Base-by-base conservation (phyloP, 2,797 vertebrate species). In the Typhlichthys subterraneus region DNA sequence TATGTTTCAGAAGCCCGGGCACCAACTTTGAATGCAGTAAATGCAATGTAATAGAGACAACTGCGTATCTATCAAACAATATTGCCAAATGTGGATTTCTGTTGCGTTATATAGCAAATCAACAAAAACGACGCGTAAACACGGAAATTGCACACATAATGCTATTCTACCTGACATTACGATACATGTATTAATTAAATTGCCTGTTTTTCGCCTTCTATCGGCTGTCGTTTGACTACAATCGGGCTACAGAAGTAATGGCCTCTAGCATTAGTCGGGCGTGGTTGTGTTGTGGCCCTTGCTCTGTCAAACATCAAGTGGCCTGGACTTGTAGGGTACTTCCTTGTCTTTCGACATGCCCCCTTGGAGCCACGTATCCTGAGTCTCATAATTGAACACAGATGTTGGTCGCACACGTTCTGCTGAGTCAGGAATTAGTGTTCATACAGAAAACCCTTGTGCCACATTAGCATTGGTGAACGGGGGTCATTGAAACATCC, bases 401-500 rank as follows among this genome's bases (percentile, higher is more conserved):
- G 70, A 81, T 80, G 83, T 49, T 48, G 63, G 19, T 67, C 23
- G 51, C 12, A 45, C 72, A 53, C 61, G 55, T 57, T 51, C 49
- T 62, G 77, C 75, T 67, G 79, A 78, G 73, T 85, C 77, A 80
- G 77, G 53, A 14, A 1, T 63, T 13, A 46, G 53, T 19, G 45
- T 63, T 29, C 13, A 13, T 2, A 63, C 69, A 54, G 59, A 10
- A 9, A 15, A 33, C 7, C 54, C 31, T 69, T 72, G 60, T 63
- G 45, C 29, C 33, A 45, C 47, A 17, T 38, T 38, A 7, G 7
- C 33, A 38, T 9, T 38, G 7, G 33, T 1, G 1, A 33, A 57
- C 17, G 19, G 2, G 13, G 15, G 11, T 61, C 52, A 59, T n/a
- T 58, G 48, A 53, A 29, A 8, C 9, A 63, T 13, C 10, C 12